Evolutionary conservation across 2,797 vertebrate species (phyloP).

Genomic region (Gadopsis bispinosus): DNA sequence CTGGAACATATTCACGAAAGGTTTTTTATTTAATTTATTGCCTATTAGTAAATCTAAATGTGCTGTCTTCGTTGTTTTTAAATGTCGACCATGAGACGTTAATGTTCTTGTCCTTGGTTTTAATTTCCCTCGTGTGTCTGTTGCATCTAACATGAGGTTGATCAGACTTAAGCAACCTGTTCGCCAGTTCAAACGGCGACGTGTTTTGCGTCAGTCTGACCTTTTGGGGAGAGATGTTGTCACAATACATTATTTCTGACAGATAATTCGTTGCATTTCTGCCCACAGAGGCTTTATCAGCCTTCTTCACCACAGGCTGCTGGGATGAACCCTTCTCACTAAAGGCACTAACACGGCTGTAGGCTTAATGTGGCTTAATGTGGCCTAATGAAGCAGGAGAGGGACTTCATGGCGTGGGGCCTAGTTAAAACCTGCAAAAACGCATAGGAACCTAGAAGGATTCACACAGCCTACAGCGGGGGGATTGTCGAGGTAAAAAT

Average conservation of each 20-base stretch:
- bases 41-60: neutral
- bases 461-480: neutral
- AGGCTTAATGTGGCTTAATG: neutral
- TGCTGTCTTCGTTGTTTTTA: neutral
- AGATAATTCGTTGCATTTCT: slow-evolving; percentile 18
- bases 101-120: neutral
- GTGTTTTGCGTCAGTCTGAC: slow-evolving; percentile 19
- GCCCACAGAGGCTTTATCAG: slow-evolving; percentile 13
- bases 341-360: neutral
- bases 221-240: slow-evolving; percentile 32
- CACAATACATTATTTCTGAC: slow-evolving; percentile 35
- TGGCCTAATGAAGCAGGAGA: neutral
- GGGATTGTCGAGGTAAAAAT: neutral
- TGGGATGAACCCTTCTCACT: slow-evolving; percentile 15
- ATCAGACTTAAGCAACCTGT: neutral
- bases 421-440: slow-evolving; percentile 29
- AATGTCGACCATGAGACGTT: neutral
- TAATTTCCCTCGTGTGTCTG: neutral
- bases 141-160: neutral
- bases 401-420: slow-evolving; percentile 4
- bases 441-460: neutral
- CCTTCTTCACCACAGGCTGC: neutral
- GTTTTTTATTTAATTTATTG: neutral
- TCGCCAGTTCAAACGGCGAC: neutral
- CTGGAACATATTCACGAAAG: neutral